Conservation (phyloP, 2,888 invertebrate species). For the Lithophane socia region DNA sequence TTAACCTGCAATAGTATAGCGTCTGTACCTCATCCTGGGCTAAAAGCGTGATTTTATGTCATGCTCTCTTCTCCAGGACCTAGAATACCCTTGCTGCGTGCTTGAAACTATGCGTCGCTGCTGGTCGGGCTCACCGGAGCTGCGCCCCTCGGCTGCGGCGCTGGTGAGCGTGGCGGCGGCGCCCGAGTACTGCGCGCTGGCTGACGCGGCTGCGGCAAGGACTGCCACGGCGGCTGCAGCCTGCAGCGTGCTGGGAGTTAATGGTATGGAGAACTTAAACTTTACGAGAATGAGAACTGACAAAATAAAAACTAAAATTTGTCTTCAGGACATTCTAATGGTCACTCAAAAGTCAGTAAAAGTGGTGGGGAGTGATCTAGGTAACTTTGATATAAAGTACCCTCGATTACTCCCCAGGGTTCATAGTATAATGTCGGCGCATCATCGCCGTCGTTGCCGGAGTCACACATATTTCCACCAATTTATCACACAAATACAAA, state of each 20-base stretch:
- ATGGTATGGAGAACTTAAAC: conserved; percentile 15
- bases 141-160: conserved; percentile 98
- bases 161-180: conserved; percentile 97
- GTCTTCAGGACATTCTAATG: too few relatives aligned
- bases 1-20: too few relatives aligned
- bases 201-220: conserved; percentile 76
- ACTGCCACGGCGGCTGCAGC: conserved; percentile 66
- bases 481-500: too few relatives aligned
- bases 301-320: too few relatives aligned
- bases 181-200: conserved; percentile 95
- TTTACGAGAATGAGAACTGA: too few relatives aligned
- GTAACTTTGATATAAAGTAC: too few relatives aligned
- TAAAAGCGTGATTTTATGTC: background rate
- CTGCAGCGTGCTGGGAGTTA: conserved; percentile 45
- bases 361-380: too few relatives aligned
- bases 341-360: too few relatives aligned
- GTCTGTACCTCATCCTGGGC: background rate
- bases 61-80: conserved; percentile 88
- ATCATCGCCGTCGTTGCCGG: too few relatives aligned
- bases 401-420: too few relatives aligned
- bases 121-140: conserved; percentile 96
- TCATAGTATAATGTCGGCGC: too few relatives aligned
- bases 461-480: too few relatives aligned
- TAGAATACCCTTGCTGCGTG: conserved; percentile 96
- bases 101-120: conserved; percentile 98